Base-by-base conservation (phyloP, 1,140 invertebrate genomes). In the Steinernema feltiae region DNA sequence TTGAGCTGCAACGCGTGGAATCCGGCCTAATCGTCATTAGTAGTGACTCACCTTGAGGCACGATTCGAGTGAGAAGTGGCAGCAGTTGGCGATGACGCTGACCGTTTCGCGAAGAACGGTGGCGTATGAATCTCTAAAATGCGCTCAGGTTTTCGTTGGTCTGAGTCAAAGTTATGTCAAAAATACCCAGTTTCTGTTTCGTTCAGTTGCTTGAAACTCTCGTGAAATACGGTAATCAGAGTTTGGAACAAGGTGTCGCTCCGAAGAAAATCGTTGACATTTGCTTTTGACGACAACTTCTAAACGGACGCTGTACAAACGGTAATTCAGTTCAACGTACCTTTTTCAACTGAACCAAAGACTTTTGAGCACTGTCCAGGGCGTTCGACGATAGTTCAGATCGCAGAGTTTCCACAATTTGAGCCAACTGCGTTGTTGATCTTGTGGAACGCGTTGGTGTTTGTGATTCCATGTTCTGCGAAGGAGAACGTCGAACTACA, bases 61-160 rank as follows among this genome's bases (percentile, higher is more conserved):
- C 2, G 53, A 63, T n/a, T 63, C 53, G 7, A 63, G 53, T 15
- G 53, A 63, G 53, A 63, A 63, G 53, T 63, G 53, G 53, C 53
- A 63, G 24, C 53, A 63, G 53, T 63, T 63, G 24, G 53, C 53
- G 12, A 63, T 63, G 12, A 63, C 53, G 24, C 53, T 63, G 3
- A 63, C 53, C 3, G 12, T 63, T 63, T 63, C 53, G 24, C 53
- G 53, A 27, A 63, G 53, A 21, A 63, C 24, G 53, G 7, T 63
- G 15, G 53, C 53, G 53, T 63, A 63, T 3, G 53, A 7, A 63
- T 63, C 53, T 12, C 53, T 63, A 27, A 27, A 46, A 63, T 3
- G 24, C 7, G 24, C 53, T 7, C 7, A 63, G 24, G 24, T 27
- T 27, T 63, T 46, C 41, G 41, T 12, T 12, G n/a, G 7, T 46